Percentiles rank a stretch among this genome's conserved stretches.
These are phyloP conservation scores for Erebia epiphron DNA, from an alignment of 2,888 invertebrate genomes.

Conservation along the genomic window DNA sequence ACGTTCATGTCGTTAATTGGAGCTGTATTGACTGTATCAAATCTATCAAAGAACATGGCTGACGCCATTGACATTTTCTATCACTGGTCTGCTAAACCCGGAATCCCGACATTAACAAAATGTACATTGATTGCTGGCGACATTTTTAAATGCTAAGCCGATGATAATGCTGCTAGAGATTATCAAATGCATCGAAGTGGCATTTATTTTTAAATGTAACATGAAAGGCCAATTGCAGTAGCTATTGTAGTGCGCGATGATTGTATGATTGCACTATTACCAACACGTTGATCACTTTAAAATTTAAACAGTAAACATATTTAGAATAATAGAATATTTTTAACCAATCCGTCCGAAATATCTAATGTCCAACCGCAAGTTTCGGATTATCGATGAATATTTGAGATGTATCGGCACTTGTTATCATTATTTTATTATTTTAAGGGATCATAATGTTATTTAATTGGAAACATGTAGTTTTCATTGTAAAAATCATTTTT, in stretches of 20 bases:
- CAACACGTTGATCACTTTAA: conserved; percentile 8
- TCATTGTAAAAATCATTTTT: too few species aligned
- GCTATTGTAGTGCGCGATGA: conserved; percentile 8
- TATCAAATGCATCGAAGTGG: conserved; percentile 32
- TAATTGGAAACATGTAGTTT: too few species aligned
- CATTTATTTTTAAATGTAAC: conserved; percentile 25
- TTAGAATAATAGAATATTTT: not conserved
- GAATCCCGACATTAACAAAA: conserved; percentile 62
- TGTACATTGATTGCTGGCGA: conserved; percentile 45
- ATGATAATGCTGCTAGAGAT: conserved; percentile 26
- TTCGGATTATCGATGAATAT: too few species aligned
- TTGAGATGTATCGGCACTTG: too few species aligned
- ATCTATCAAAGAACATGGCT: conserved; percentile 55
- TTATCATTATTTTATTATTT: too few species aligned
- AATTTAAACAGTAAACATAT: not conserved
- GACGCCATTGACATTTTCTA: conserved; percentile 71
- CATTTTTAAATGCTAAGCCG: conserved; percentile 42
- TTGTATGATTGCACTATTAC: not conserved
- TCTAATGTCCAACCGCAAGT: too few species aligned
- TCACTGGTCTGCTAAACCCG: conserved; percentile 70
- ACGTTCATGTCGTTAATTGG: conserved; percentile 69
- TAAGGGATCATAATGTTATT: too few species aligned
- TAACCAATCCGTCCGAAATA: too few species aligned
- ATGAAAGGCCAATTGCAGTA: conserved; percentile 17
- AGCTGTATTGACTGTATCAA: too few species aligned